Evolutionary conservation across 2,797 vertebrate genomes (phyloP), one percentile per base, ranked within the genome.

Genomic region (Intellagama lesueurii): DNA sequence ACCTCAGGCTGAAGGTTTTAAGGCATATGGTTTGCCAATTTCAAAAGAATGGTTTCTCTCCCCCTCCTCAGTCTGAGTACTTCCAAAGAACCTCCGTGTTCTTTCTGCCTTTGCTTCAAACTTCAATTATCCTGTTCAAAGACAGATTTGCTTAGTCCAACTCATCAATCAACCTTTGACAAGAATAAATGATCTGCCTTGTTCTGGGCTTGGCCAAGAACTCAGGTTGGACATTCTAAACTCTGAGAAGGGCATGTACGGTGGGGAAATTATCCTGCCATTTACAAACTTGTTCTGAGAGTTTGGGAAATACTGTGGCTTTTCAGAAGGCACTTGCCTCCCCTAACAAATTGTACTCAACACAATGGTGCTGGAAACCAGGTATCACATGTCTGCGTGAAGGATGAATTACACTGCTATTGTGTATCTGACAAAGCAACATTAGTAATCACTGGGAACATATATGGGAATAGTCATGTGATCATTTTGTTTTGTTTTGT

Each of bases 81-180:
- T 92, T 87, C 28, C 90, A 90, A 93, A 91, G 78, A 92, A 91
- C 88, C 93, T 92, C 89, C 94, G 88, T 90, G 83, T 47, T 47
- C 49, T 19, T 77, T 72, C 56, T 22, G 60, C 19, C 60, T 2
- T 52, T 90, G 24, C 76, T 85, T 91, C 87, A 70, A 90, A 89
- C 0, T 79, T 22, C 6, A 24, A 73, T 73, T 87, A 91, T 90
- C 82, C 17, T 40, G 30, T 78, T 80, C 91, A 91, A 80, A 88
- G 56, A 89, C 92, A 90, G 3, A 47, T 69, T 56, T 85, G 56
- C 49, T 75, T 83, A 91, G 72, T 92, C 87, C 83, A 91, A 0
- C 78, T 24, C 68, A 44, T 88, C 76, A 28, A 70, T 90, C 83
- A 89, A 83, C 52, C 84, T 77, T n/a, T 89, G 76, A 90, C 40